A percentile compares a stretch with the other conserved stretches of the same genome.
Conservation (phyloP, 1,140 invertebrate species). For the Drosophila willistoni region DNA sequence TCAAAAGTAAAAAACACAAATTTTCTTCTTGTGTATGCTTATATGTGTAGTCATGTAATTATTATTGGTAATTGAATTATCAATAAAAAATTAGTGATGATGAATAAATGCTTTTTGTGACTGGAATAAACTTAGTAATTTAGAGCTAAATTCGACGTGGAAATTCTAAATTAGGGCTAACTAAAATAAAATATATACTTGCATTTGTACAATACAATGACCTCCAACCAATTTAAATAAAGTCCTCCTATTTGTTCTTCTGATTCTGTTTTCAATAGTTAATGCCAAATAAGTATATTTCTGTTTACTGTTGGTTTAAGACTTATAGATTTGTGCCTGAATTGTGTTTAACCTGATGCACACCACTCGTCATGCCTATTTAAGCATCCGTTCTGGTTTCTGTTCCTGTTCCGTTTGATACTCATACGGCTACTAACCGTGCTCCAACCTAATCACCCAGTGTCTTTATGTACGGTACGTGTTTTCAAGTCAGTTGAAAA, state of each 20-base stretch:
- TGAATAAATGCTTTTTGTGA: too few species aligned
- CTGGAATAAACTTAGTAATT: too few species aligned
- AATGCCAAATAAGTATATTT: background rate
- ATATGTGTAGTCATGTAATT: too few species aligned
- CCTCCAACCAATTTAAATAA: background rate
- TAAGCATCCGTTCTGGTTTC: background rate
- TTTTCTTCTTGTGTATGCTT: too few species aligned
- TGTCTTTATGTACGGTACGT: constrained; percentile 43
- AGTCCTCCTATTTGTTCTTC: background rate
- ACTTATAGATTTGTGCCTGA: constrained; percentile 24
- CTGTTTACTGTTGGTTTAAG: background rate
- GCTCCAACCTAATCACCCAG: constrained; percentile 1
- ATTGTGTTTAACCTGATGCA: constrained; percentile 37
- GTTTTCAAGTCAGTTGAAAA: constrained; percentile 48
- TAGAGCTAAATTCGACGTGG: too few species aligned
- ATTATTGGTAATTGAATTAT: too few species aligned
- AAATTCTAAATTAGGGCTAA: too few species aligned
- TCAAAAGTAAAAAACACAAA: constrained; percentile 37
- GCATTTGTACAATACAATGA: background rate
- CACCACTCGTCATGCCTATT: background rate
- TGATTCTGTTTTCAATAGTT: background rate
- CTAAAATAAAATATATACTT: background rate
- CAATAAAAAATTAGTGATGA: too few species aligned
- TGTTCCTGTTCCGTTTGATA: background rate
- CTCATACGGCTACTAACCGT: background rate